A percentile compares a stretch with the other conserved stretches of the same genome.
Evolutionary conservation across 2,797 vertebrate genomes (phyloP).

Genomic region (Anguilla marmorata): DNA sequence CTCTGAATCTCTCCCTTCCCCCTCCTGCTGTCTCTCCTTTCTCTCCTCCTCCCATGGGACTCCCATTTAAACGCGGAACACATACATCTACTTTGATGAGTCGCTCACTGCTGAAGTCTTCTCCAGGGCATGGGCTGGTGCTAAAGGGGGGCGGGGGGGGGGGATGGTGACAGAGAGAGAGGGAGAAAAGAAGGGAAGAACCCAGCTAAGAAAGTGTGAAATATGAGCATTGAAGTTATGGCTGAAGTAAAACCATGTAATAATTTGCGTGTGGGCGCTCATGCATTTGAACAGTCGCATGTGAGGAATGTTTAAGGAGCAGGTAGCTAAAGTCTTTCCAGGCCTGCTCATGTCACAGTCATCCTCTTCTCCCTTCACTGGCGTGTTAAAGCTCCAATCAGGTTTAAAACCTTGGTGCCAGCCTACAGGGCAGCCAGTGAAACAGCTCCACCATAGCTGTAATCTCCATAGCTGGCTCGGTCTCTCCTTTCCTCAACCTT

Average conservation of each 20-base stretch:
- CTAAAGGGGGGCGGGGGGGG: neutral
- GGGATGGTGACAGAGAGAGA: neutral
- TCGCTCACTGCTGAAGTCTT: conserved; percentile 22
- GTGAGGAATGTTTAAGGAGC: neutral
- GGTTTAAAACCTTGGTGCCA: neutral
- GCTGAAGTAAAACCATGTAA: conserved; percentile 50
- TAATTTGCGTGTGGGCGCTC: conserved; percentile 1
- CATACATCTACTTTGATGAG: conserved; percentile 38
- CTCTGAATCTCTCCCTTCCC: conserved; percentile 8
- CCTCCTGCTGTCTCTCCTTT: conserved; percentile 11
- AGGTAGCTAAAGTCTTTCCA: neutral
- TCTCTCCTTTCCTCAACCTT: neutral
- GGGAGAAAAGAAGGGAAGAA: neutral
- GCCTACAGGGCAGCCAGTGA: neutral
- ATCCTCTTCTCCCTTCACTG: neutral
- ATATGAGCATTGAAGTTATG: conserved; percentile 40
- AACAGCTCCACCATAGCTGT: neutral
- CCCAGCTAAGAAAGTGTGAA: conserved; percentile 47
- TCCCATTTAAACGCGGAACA: conserved; percentile 37
- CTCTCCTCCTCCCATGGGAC: neutral
- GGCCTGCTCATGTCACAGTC: neutral
- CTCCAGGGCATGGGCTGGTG: neutral
- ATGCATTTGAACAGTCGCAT: conserved; percentile 9
- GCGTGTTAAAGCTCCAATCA: neutral
- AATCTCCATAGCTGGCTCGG: neutral